Percentiles rank a stretch among this genome's conserved stretches.
Conservation (phyloP, 2,888 invertebrate genomes). For the Eupithecia abbreviata region DNA sequence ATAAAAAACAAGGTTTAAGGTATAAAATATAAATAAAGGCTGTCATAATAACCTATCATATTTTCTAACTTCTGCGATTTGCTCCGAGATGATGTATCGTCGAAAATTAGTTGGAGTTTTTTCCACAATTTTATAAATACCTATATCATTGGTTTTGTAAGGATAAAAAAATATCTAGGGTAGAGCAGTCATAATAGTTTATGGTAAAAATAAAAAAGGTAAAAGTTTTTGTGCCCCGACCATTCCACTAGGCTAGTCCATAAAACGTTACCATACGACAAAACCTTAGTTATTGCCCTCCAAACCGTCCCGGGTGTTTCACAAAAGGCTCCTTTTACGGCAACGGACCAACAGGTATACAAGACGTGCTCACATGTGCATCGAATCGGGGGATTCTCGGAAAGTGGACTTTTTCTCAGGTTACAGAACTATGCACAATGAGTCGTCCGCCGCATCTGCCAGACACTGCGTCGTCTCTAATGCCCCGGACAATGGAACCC, state of each 20-base stretch:
- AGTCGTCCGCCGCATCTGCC: slow-evolving; percentile 64
- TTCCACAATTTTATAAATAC: too few relatives aligned
- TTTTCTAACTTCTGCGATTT: neutral
- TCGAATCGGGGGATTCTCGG: slow-evolving; percentile 62
- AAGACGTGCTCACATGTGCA: slow-evolving; percentile 62
- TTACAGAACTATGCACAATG: slow-evolving; percentile 58
- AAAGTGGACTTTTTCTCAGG: slow-evolving; percentile 57
- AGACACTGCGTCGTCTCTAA: slow-evolving; percentile 72
- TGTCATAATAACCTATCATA: too few relatives aligned
- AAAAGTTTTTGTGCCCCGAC: slow-evolving; percentile 4
- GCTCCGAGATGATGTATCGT: neutral
- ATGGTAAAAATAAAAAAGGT: neutral
- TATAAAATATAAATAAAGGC: too few relatives aligned
- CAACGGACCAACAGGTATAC: slow-evolving; percentile 60
- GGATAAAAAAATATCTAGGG: neutral
- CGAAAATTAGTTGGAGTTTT: too few relatives aligned
- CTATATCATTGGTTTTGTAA: neutral
- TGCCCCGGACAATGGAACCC: slow-evolving; percentile 57
- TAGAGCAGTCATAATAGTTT: neutral
- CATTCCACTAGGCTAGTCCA: slow-evolving; percentile 6
- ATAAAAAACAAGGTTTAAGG: too few relatives aligned
- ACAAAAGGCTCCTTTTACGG: slow-evolving; percentile 51
- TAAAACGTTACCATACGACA: slow-evolving; percentile 12
- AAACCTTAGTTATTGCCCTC: slow-evolving; percentile 6
- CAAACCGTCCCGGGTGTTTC: slow-evolving; percentile 17